Base-by-base conservation (phyloP, 2,888 invertebrate genomes). In the Caenorhabditis virilis region DNA sequence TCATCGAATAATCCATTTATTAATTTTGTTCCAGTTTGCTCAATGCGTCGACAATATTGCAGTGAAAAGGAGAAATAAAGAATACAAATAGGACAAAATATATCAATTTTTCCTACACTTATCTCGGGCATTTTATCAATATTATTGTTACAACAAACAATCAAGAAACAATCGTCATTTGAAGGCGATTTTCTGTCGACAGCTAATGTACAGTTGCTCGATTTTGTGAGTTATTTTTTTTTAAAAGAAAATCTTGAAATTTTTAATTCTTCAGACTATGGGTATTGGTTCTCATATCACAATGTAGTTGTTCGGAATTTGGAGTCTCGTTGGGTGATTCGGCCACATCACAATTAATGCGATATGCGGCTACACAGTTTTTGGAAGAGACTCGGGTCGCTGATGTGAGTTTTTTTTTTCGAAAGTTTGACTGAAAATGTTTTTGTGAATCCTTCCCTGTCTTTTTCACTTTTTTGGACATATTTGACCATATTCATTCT, bases 281-380 rank as follows among this genome's bases (percentile, higher is more conserved):
- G 36, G n/a, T n/a, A n/a, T n/a, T n/a, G n/a, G n/a, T n/a, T n/a
- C n/a, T n/a, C n/a, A n/a, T n/a, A n/a, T n/a, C n/a, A n/a, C n/a
- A n/a, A n/a, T n/a, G n/a, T n/a, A 30, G 7, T 30, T 30, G 30
- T 30, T 30, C 69, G 18, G 64, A 70, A 16, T 51, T 73, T 30
- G 73, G 71, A 41, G 69, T 64, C 6, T 51, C 66, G 6, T 50
- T 73, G 15, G 76, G 76, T 15, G 76, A 76, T 53, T 63, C 63
- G 11, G 74, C 76, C 35, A 65, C 70, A 33, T 72, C 76, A 18
- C 76, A 76, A 42, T 38, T 74, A 4, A 54, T 76, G 15, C 57
- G 74, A 3, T 72, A 74, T 52, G 64, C 64, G 1, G 70, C 72
- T 16, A 43, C 57, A 18, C 62, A 72, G 43, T 52, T 67, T 42